A percentile compares a stretch with the other conserved stretches of the same genome.
phyloP scores from a whole-genome alignment of 1,140 invertebrate genomes.

The Yoshiicerus persimilis region DNA sequence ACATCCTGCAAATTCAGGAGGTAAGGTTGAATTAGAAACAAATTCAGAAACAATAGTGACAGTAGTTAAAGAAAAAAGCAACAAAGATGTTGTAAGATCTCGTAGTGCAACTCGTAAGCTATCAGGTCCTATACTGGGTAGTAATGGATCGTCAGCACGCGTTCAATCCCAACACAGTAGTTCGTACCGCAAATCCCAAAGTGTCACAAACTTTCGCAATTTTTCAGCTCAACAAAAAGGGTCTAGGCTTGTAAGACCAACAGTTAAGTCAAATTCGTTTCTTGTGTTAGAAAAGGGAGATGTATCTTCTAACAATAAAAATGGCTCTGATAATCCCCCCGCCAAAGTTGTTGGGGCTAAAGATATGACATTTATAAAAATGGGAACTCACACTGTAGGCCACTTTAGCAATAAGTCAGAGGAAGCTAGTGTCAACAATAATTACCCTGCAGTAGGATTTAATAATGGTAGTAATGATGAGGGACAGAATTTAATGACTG shows the following conservation, averaged over 20 bases:
- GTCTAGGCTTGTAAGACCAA: background rate
- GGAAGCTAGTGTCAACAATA: background rate
- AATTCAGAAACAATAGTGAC: background rate
- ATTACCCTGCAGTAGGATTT: background rate
- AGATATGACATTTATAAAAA: background rate
- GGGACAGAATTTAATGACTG: background rate
- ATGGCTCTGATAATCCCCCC: background rate
- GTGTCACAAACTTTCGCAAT: constrained; percentile 33
- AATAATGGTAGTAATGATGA: background rate
- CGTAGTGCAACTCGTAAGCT: background rate
- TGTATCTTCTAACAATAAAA: background rate
- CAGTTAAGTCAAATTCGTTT: constrained; percentile 29
- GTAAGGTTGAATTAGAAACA: background rate
- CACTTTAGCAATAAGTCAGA: background rate
- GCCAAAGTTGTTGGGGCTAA: background rate
- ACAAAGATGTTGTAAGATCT: background rate
- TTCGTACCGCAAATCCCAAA: constrained; percentile 26
- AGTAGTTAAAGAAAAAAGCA: background rate
- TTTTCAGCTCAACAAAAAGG: constrained; percentile 20
- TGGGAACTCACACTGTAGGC: background rate
- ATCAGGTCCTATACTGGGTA: background rate
- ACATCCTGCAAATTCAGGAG: background rate
- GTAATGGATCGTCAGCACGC: background rate
- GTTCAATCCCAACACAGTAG: background rate
- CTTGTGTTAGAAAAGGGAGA: background rate